phyloP scores from a whole-genome alignment of 1,140 invertebrate species.

The Conus ventricosus region DNA sequence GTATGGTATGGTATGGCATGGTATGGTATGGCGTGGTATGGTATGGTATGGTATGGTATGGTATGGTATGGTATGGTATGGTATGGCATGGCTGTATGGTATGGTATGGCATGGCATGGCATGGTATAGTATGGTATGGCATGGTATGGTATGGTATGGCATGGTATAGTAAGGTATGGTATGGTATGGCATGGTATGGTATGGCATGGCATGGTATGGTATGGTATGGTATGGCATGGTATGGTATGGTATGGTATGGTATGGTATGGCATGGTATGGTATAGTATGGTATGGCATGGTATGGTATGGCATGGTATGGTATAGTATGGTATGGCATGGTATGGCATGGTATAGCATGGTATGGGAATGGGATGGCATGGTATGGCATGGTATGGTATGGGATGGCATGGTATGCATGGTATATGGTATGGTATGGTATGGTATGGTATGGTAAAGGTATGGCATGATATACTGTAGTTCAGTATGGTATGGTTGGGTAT shows the following conservation, averaged over 20 bases:
- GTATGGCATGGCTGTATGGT: constrained; percentile 29
- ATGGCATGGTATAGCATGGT: constrained; percentile 34
- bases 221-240: constrained; percentile 20
- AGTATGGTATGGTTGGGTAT: too few relatives aligned
- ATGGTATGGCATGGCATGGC: constrained; percentile 50
- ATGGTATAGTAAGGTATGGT: constrained; percentile 23
- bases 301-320: constrained; percentile 44
- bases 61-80: constrained; percentile 2
- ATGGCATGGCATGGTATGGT: not conserved
- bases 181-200: constrained; percentile 31
- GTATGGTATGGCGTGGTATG: constrained; percentile 52
- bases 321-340: constrained; percentile 40
- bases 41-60: constrained; percentile 43
- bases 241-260: constrained; percentile 39
- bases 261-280: constrained; percentile 49
- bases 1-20: constrained; percentile 47
- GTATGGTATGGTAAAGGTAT: too few relatives aligned
- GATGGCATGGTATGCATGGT: too few relatives aligned
- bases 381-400: not conserved
- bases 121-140: constrained; percentile 28
- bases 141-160: constrained; percentile 5
- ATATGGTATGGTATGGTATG: too few relatives aligned
- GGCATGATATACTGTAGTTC: too few relatives aligned
- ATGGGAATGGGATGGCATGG: constrained; percentile 38
- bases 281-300: constrained; percentile 41